A percentile compares a stretch with the other conserved stretches of the same genome.
phyloP scores from a whole-genome alignment of 2,113 vertebrate genomes.

The Pterocles orientalis region DNA sequence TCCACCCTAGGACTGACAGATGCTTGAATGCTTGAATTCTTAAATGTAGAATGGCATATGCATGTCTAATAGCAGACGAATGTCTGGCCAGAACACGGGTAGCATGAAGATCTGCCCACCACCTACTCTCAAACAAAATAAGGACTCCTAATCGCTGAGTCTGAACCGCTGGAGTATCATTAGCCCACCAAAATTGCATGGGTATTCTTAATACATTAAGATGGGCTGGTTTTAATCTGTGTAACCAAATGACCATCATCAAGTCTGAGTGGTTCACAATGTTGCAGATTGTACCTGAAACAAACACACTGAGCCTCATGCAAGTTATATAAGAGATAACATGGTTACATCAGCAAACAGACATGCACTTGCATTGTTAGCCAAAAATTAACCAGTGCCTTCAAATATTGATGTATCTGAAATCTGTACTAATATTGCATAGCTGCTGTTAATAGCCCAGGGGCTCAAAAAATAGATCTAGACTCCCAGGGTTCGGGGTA shows the following conservation, averaged over 20 bases:
- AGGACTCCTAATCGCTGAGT: not conserved
- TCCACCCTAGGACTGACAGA: not conserved
- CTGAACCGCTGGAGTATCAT: not conserved
- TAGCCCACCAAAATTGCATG: not conserved
- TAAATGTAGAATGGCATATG: not conserved
- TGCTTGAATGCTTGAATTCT: not conserved
- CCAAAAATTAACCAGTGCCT: not conserved
- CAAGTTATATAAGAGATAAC: not conserved
- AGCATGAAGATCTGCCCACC: not conserved
- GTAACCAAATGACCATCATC: not conserved
- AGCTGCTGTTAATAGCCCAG: not conserved
- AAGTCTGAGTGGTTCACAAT: not conserved
- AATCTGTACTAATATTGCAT: not conserved
- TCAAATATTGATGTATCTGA: not conserved
- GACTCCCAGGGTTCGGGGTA: not conserved
- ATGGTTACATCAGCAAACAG: not conserved
- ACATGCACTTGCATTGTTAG: not conserved
- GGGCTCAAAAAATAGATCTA: not conserved
- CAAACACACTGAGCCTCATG: not conserved
- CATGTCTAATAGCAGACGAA: fast-evolving
- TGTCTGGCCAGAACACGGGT: not conserved
- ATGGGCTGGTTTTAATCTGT: not conserved
- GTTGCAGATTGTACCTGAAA: not conserved
- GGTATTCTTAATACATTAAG: not conserved
- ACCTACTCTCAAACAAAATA: not conserved